Conservation (phyloP, 2,113 vertebrate genomes). For the Xyliphius kryptos region DNA sequence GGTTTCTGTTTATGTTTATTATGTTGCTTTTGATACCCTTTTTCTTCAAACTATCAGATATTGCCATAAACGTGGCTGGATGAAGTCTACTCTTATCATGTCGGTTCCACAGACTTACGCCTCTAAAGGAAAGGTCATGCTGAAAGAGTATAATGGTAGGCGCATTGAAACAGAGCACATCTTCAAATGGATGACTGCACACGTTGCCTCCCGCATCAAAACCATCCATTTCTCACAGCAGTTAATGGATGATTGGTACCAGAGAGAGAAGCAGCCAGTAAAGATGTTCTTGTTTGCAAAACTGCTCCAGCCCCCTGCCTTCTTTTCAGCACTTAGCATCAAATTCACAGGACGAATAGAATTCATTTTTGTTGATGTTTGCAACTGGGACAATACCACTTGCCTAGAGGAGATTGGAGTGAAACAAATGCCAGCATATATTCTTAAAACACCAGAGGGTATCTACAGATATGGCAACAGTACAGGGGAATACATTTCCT, state of each 20-base stretch:
- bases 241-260: conserved; percentile 83
- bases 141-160: conserved; percentile 84
- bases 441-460: conserved; percentile 93
- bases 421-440: conserved; percentile 78
- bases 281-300: conserved; percentile 92
- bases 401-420: conserved; percentile 80
- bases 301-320: conserved; percentile 85
- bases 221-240: conserved; percentile 75
- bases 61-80: conserved; percentile 87
- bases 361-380: conserved; percentile 93
- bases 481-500: conserved; percentile 86
- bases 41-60: conserved; percentile 68
- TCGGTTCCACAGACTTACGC: conserved; percentile 92
- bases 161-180: conserved; percentile 82
- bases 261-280: conserved; percentile 72
- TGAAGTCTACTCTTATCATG: conserved; percentile 92
- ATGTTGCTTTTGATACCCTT: too few species aligned
- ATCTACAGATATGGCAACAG: conserved; percentile 92
- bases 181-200: conserved; percentile 95
- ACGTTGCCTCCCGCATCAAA: conserved; percentile 87
- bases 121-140: conserved; percentile 94
- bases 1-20: too few species aligned
- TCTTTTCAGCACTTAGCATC: conserved; percentile 91
- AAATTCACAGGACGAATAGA: conserved; percentile 96
- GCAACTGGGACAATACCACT: conserved; percentile 81